Base-by-base conservation (phyloP, 2,888 invertebrate species). In the Microdon myrmicae region DNA sequence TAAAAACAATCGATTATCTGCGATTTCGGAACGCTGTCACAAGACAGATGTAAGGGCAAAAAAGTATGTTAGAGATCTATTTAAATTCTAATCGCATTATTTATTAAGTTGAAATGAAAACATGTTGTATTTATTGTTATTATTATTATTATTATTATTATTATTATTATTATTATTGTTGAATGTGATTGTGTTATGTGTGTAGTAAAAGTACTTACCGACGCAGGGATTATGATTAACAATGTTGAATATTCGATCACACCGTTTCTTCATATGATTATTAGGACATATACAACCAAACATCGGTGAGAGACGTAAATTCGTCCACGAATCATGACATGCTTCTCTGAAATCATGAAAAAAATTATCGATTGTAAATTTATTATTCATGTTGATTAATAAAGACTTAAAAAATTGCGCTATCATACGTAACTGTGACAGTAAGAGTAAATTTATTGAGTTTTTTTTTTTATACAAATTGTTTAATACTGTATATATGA, bases 221-320 rank as follows among this genome's bases (percentile, higher is more conserved):
- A 94, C 90, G 82, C 94, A 94, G 53, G 93, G 93, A 84, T 94
- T 94, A 83, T 92, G 91, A 85, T 94, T 93, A 75, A 94, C 91
- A 78, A 89, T 87, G 69, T 88, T 87, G 82, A 92, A 94, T 81
- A 94, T 91, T 73, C 90, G 85, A 81, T 94, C 92, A 81, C 94
- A 94, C 71, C 90, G 86, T 74, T 87, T 87, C 86, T 92, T 90
- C 87, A 90, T 89, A 80, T 91, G 90, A 72, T 90, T 92, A 80
- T 90, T 92, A 69, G 94, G 94, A 77, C 94, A 94, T 77, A 94
- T 92, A 82, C 94, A 94, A 39, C 94, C 94, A 80, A 94, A 94
- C 84, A 94, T 89, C 1, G 93, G 94, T 14, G 94, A 92, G 67
- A 90, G 83, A 53, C 93, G 87, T 48, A 94, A 83, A 73, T 91